These are phyloP conservation scores for Scyliorhinus canicula DNA, from an alignment of 2,797 vertebrate genomes.

Conservation along the genomic window DNA sequence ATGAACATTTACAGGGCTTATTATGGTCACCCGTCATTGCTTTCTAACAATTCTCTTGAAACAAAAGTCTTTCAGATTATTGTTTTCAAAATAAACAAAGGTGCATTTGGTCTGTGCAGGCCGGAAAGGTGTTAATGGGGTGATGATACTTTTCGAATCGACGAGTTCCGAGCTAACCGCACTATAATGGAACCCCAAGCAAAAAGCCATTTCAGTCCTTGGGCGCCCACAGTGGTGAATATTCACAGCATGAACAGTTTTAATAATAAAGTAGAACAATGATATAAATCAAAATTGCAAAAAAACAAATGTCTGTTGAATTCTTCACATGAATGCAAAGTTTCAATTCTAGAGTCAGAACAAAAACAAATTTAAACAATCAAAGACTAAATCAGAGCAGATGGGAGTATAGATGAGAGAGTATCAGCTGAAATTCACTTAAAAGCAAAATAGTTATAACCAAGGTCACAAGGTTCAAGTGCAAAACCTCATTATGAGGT, in stretches of 20 bases:
- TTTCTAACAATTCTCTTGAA: not conserved
- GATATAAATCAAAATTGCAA: conserved; percentile 13
- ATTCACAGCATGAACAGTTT: conserved; percentile 14
- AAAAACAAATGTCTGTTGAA: not conserved
- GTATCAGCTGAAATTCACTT: conserved; percentile 55
- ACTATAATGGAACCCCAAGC: conserved; percentile 14
- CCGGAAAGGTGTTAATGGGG: not conserved
- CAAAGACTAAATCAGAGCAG: conserved; percentile 49
- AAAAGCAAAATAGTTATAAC: conserved; percentile 47
- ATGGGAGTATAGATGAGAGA: no score
- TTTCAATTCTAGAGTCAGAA: conserved; percentile 44
- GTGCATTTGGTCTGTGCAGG: not conserved
- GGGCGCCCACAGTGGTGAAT: not conserved
- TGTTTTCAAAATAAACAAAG: not conserved
- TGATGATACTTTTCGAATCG: not conserved
- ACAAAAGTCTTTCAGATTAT: not conserved
- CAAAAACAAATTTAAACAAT: conserved; percentile 44
- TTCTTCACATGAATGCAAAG: not conserved
- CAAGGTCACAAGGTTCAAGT: conserved; percentile 61
- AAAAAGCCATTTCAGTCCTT: not conserved
- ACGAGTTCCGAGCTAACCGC: not conserved
- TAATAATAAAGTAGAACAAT: not conserved
- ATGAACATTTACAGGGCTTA: not conserved
- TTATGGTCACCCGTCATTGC: not conserved
- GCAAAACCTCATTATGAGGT: conserved; percentile 65